Base-by-base conservation (phyloP, 2,797 vertebrate species). In the Rhodeus uyekii region DNA sequence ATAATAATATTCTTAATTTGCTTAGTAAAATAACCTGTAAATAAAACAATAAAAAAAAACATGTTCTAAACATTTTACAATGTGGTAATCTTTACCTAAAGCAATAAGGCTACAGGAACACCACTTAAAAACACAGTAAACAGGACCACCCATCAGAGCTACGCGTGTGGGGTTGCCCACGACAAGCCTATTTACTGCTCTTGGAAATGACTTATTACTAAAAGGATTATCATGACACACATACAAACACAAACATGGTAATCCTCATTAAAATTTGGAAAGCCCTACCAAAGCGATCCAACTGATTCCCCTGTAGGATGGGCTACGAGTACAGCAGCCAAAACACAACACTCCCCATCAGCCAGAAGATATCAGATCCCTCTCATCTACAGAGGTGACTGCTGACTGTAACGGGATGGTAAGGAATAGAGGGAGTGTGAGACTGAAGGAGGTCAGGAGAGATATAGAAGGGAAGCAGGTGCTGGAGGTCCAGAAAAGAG, bases 171-270 rank as follows among this genome's bases (percentile, higher is more conserved):
- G 83, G 61, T 76, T 88, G 69, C 82, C 77, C 69, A 88, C 87
- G 86, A 89, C 91, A 88, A 87, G 88, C 91, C 93, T 91, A 92
- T 87, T 90, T 86, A 83, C 82, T 89, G 89, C 91, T 92, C 84
- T 89, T 89, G 89, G 83, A 91, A 94, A 93, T 91, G 88, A 91
- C 91, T 93, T 92, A 92, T 89, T 91, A 90, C 90, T 93, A 93
- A 94, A 92, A 89, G 93, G 93, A 95, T 94, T 94, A 94, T 88
- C 86, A 89, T 89, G 90, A 94, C 92, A 93, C 90, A 93, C 91
- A 91, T 92, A 92, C 92, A 94, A 93, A 93, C 93, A 93, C 93
- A 94, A 94, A 94, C 92, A 93, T 91, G 91, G 87, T 93, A 94
- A 95, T 95, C 93, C 93, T 93, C 92, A 92, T 93, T 94, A 94